Evolutionary conservation across 2,888 invertebrate genomes (phyloP).

Genomic region (Xestia ashworthii): DNA sequence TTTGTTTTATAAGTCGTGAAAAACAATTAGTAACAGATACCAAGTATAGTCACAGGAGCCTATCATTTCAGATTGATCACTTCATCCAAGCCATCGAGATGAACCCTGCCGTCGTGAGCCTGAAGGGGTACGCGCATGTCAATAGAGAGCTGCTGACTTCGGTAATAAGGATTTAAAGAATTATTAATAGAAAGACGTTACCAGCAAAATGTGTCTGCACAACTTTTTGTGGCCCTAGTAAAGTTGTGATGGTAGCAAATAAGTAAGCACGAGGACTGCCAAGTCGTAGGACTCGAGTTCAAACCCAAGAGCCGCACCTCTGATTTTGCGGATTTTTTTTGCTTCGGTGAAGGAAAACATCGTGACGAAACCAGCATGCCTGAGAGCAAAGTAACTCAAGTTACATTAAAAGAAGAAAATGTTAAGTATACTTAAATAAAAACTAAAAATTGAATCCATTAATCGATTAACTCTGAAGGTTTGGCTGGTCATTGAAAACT

Average conservation of each 20-base stretch:
- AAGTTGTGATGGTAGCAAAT: background rate
- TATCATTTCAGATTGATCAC: slow-evolving; percentile 89
- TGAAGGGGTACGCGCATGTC: slow-evolving; percentile 92
- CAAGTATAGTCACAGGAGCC: too few species aligned
- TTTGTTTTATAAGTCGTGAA: background rate
- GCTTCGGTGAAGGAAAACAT: too few species aligned
- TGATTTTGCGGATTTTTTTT: too few species aligned
- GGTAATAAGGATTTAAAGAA: slow-evolving; percentile 80
- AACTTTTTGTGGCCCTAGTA: background rate
- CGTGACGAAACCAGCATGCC: too few species aligned
- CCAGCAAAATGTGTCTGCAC: background rate
- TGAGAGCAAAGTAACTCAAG: too few species aligned
- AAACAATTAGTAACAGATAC: background rate
- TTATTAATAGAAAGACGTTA: background rate
- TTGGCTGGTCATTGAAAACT: too few species aligned
- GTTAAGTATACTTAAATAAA: too few species aligned
- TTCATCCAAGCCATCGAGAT: slow-evolving; percentile 93
- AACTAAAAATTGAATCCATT: too few species aligned
- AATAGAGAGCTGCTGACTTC: slow-evolving; percentile 92
- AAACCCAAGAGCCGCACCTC: too few species aligned
- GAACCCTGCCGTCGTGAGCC: slow-evolving; percentile 93
- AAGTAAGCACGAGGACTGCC: background rate
- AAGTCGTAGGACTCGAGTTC: too few species aligned
- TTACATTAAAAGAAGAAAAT: too few species aligned
- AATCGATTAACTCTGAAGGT: too few species aligned